phyloP scores from a whole-genome alignment of 2,888 invertebrate species.

The Hirudinaria manillensis region DNA sequence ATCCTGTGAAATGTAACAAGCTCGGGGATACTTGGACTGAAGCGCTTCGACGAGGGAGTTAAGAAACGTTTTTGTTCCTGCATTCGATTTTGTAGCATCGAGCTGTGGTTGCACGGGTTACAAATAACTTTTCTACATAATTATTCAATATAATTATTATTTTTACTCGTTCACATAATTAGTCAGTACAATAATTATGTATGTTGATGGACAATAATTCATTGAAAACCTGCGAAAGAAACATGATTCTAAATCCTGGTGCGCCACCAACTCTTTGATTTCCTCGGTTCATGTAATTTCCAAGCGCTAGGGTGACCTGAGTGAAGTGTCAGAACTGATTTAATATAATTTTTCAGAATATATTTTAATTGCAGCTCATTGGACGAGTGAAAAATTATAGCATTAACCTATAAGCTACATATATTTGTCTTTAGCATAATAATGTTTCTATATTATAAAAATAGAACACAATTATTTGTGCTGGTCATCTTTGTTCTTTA shows the following conservation, averaged over 20 bases:
- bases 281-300: conserved; percentile 53
- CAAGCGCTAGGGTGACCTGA: conserved; percentile 53
- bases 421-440: no score
- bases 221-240: conserved; percentile 47
- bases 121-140: not conserved
- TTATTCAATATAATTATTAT: not conserved
- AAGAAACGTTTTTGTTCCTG: conserved; percentile 51
- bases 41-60: conserved; percentile 51
- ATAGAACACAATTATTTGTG: no score
- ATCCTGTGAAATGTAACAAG: conserved; percentile 47
- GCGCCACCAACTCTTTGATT: conserved; percentile 50
- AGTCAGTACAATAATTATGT: not conserved
- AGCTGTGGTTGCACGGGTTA: conserved; percentile 42
- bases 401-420: not conserved
- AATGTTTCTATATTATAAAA: no score
- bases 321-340: not conserved
- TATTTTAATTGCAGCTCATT: not conserved
- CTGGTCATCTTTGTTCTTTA: no score
- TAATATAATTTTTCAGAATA: not conserved
- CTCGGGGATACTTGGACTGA: conserved; percentile 46
- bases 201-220: no score
- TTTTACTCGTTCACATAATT: not conserved
- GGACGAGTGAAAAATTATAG: not conserved
- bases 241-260: conserved; percentile 50
- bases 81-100: conserved; percentile 52